Percentiles rank a stretch among this genome's conserved stretches.
Conservation (phyloP, 2,888 invertebrate species). For the Lasioglossum calceatum region DNA sequence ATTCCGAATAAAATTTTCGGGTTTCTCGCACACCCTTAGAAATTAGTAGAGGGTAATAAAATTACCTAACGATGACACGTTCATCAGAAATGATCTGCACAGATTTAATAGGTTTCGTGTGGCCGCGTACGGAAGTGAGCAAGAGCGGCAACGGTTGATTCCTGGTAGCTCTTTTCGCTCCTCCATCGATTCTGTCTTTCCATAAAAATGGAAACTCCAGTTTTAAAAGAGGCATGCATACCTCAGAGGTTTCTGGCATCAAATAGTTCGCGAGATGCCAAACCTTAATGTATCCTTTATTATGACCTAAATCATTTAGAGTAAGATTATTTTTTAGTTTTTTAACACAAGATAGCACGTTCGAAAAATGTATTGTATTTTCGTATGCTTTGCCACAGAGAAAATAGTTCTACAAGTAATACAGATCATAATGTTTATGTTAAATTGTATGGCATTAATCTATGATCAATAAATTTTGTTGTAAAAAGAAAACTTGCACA, state of each 20-base stretch:
- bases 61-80: constrained; percentile 89
- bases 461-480: neutral
- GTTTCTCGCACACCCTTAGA: neutral
- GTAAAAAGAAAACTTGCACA: neutral
- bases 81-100: constrained; percentile 89
- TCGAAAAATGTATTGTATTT: neutral
- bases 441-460: neutral
- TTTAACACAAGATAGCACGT: neutral
- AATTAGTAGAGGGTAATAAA: neutral
- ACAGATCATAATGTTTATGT: neutral
- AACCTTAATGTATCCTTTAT: constrained; percentile 91
- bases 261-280: constrained; percentile 91
- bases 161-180: constrained; percentile 88
- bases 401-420: neutral
- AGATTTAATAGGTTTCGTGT: constrained; percentile 88
- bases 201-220: constrained; percentile 91
- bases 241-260: constrained; percentile 80
- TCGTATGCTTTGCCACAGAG: neutral
- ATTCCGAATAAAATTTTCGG: neutral
- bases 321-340: neutral
- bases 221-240: constrained; percentile 88
- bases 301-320: constrained; percentile 82
- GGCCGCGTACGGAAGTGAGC: constrained; percentile 90
- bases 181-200: constrained; percentile 88
- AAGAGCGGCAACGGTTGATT: constrained; percentile 88